Evolutionary conservation across 53 echinoderm and acorn worm genomes (phyloP), one percentile per base, ranked within the genome.

Genomic region (Paelopatides confundens): DNA sequence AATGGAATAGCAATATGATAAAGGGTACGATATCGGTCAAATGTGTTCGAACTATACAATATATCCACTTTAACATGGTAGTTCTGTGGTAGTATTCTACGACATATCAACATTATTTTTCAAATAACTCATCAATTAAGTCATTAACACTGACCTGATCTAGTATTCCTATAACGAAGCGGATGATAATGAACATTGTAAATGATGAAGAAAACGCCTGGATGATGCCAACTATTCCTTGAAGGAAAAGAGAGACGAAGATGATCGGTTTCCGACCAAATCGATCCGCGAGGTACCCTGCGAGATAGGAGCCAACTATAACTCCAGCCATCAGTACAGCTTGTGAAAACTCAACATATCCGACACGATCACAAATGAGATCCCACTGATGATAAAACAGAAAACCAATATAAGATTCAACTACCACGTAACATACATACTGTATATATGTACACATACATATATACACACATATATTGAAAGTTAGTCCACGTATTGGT

Each of bases 261-360:
- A 93, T 91, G 78, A 96, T 86, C 26, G 82, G 67, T 62, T 90
- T 92, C 21, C 96, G 84, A 48, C 96, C 96, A 91, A 86, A 96
- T 17, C 92, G 86, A 81, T 96, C 96, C 0, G 96, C 93, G 30
- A 96, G 86, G 31, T 94, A 94, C 5, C 96, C 96, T 38, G 89
- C 90, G 58, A 89, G 14, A 10, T 93, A 30, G 23, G 96, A 93
- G 8, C 94, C 96, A 34, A 96, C 87, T 93, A 96, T 96, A 6
- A 96, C 93, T 10, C 96, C 96, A 1, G 77, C 35, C 93, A 96
- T 93, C 74, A 96, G 89, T 36, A 96, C 85, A 14, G 91, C 91
- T 53, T 93, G 93, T 2, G 94, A 93, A 12, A 94, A 69, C 15
- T 96, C 96, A 2, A 94, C 96, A 9, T 76, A 78, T n/a, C 51